Base-by-base conservation (phyloP, 2,888 invertebrate genomes). In the Drosophila eohydei region DNA sequence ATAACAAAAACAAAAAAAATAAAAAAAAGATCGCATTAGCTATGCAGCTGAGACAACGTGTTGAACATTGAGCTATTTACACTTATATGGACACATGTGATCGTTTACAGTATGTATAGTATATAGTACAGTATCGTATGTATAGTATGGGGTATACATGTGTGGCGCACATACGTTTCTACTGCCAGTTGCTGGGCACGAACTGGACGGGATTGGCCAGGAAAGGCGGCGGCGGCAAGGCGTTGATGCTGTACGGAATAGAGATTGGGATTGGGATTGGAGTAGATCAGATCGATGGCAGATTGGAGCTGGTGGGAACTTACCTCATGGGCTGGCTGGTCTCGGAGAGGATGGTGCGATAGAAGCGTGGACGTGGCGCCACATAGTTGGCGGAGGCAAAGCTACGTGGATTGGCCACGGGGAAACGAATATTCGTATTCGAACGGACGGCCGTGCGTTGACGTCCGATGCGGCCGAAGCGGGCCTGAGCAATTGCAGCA, bases 151-250 rank as follows among this genome's bases (percentile, higher is more conserved):
- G 12, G 21, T 44, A 55, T 40, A 5, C 58, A 43, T 38, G 51
- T 44, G 26, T 11, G 21, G 43, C 43, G 44, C 26, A 44, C 44
- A 44, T 30, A n/a, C 5, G 48, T 30, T 3, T 26, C 2, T 32
- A 48, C 40, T 78, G 74, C 92, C 91, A 91, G 72, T 86, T 88
- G 74, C 81, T 91, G 43, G 89, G 89, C 72, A 92, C 81, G 44
- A 92, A 63, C 54, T 87, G 84, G 12, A 91, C 64, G 0, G 87
- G 89, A 51, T 76, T 77, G 48, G 75, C 74, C 61, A 91, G 80
- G 60, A 90, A 90, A 34, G 83, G 78, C 9, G 88, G 80, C 14
- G 91, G 78, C 14, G 91, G 84, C 78, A 89, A 46, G n/a, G 74
- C 86, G 3, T 77, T 70, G 30, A 80, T 36, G 57, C 83, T 83